A percentile compares a stretch with the other conserved stretches of the same genome.
These are phyloP conservation scores for Apodemia zela DNA, from an alignment of 2,888 invertebrate species.

Conservation along the genomic window DNA sequence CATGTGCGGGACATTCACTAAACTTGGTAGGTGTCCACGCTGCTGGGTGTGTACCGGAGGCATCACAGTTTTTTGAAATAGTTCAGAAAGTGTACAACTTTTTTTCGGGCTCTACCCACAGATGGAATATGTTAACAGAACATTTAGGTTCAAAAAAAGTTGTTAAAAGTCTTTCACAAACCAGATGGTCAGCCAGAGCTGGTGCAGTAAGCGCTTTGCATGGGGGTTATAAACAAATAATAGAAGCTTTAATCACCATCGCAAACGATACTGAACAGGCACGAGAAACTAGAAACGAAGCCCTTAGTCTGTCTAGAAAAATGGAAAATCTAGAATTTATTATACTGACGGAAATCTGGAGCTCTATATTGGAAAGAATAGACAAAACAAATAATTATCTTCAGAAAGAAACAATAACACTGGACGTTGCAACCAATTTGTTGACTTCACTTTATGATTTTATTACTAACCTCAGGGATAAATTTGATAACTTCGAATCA, in stretches of 20 bases:
- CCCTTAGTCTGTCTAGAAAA: conserved; percentile 31
- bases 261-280: conserved; percentile 34
- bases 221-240: conserved; percentile 34
- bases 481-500: conserved; percentile 35
- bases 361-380: conserved; percentile 32
- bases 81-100: too few species aligned
- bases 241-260: conserved; percentile 35
- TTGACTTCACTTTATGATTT: conserved; percentile 33
- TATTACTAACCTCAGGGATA: conserved; percentile 33
- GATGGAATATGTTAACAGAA: too few species aligned
- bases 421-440: conserved; percentile 22
- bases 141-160: conserved; percentile 32
- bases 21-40: too few species aligned
- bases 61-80: too few species aligned
- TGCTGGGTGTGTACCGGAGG: too few species aligned
- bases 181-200: conserved; percentile 40
- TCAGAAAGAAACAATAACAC: conserved; percentile 33
- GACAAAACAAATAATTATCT: conserved; percentile 34
- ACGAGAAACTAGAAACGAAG: conserved; percentile 36
- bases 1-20: conserved; percentile 27
- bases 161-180: conserved; percentile 34
- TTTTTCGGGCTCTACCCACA: too few species aligned
- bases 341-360: conserved; percentile 36
- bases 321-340: conserved; percentile 34
- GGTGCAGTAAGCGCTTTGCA: conserved; percentile 35